Evolutionary conservation across 2,888 invertebrate species (phyloP), one percentile per base, ranked within the genome.

Genomic region (Lasius platythorax): DNA sequence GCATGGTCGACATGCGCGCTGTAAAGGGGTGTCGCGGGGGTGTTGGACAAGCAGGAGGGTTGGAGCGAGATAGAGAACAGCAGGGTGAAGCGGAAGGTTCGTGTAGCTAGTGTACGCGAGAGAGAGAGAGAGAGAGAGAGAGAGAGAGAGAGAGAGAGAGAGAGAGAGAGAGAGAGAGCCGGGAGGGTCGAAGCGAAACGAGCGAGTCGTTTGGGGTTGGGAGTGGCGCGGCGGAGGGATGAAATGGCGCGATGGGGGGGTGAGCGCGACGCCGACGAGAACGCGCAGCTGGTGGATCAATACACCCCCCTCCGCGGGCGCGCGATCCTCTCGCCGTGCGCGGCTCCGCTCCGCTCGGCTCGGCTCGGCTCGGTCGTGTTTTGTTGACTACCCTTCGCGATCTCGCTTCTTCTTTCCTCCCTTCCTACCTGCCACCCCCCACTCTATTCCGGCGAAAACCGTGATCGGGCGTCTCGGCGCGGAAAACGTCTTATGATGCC

Each of bases 241-340:
- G 68, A 72, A 50, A 63, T 3, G 64, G 82, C 5, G 56, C 23
- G 43, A 53, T 46, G 53, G 18, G 4, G 33, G 28, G 56, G 37
- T 18, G 70, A 46, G 43, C 76, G 30, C 50, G 86, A 76, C 53
- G 66, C 67, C 58, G 64, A 53, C 67, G 83, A 72, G 93, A 93
- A 93, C 92, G 92, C 91, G 93, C 93, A 94, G 93, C 93, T 91
- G 92, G 94, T 93, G 94, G 94, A 94, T 94, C 94, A 94, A 94
- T 94, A 94, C 93, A 81, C 50, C n/a, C 90, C 93, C 94, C 92
- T 91, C 92, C 93, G 90, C 68, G 66, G 15, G 46, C 46, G 28
- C n/a, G 50, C 63, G n/a, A n/a, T 78, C 66, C 70, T 43, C 79
- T 66, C 66, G 68, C 40, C 67, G 50, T 15, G 33, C 50, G 30